A percentile compares a stretch with the other conserved stretches of the same genome.
phyloP scores from a whole-genome alignment of 2,797 vertebrate genomes.

The Lycodopsis pacificus region DNA sequence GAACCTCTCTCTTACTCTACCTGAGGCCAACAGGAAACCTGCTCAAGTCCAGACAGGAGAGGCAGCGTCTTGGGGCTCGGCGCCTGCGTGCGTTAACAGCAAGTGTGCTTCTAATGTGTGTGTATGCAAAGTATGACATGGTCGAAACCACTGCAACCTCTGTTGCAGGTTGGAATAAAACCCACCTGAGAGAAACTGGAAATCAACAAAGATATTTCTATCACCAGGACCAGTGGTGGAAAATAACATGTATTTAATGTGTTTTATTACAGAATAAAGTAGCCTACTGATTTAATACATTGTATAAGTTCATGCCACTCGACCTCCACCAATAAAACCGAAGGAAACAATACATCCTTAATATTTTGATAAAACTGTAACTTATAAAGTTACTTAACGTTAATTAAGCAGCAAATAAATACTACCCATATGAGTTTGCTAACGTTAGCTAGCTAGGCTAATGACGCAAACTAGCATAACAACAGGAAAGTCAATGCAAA shows the following conservation, averaged over 20 bases:
- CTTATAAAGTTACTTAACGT: neutral
- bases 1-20: conserved; percentile 37
- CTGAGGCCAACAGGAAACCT: conserved; percentile 53
- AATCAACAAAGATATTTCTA: conserved; percentile 3
- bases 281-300: neutral
- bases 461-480: no score
- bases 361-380: neutral
- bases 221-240: neutral
- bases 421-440: neutral
- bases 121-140: neutral
- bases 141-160: conserved; percentile 21
- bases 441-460: neutral
- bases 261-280: neutral
- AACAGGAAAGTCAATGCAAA: no score
- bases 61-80: conserved; percentile 25
- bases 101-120: neutral
- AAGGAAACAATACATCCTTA: neutral
- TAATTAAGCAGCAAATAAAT: neutral
- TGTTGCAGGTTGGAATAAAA: conserved; percentile 36
- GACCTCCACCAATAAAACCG: neutral
- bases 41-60: conserved; percentile 71
- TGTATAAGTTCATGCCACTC: neutral
- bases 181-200: conserved; percentile 2
- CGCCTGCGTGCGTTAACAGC: conserved; percentile 15
- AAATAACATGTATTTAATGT: neutral